Percentiles rank a stretch among this genome's conserved stretches.
Conservation (phyloP, 1,140 invertebrate species). For the Drosophila nebulosa region DNA sequence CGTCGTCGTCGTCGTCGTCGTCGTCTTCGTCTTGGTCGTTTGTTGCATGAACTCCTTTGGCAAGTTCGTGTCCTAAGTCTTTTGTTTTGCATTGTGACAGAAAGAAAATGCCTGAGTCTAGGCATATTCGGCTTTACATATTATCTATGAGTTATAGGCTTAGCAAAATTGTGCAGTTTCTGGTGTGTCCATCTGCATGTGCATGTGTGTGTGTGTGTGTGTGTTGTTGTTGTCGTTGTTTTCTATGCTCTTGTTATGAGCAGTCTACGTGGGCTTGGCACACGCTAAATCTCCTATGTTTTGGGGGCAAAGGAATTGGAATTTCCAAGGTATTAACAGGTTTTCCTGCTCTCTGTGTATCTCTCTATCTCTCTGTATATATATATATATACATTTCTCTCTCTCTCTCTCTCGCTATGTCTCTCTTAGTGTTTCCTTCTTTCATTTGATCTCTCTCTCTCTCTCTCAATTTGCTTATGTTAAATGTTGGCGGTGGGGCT, state of each 20-base stretch:
- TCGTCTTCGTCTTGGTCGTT: neutral
- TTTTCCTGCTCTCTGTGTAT: slow-evolving; percentile 17
- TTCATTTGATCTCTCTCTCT: no score
- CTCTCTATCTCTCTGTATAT: neutral
- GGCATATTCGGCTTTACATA: slow-evolving; percentile 17
- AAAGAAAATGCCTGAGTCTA: slow-evolving; percentile 56
- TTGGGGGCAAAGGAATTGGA: slow-evolving; percentile 26
- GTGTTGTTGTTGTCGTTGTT: slow-evolving; percentile 11
- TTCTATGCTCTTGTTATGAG: slow-evolving; percentile 57
- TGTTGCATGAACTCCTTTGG: slow-evolving; percentile 67
- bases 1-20: slow-evolving; percentile 3
- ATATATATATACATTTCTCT: no score
- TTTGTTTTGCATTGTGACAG: slow-evolving; percentile 64
- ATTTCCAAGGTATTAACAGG: slow-evolving; percentile 48
- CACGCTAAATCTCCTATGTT: slow-evolving; percentile 50
- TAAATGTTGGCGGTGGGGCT: slow-evolving; percentile 4
- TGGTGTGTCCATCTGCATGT: neutral
- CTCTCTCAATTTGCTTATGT: slow-evolving; percentile 9
- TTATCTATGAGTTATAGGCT: slow-evolving; percentile 77
- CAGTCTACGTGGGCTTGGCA: slow-evolving; percentile 66
- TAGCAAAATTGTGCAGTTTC: slow-evolving; percentile 26
- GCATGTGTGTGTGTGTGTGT: neutral
- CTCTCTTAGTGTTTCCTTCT: neutral
- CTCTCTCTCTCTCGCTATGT: neutral
- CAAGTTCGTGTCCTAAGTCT: slow-evolving; percentile 76